These are phyloP conservation scores for Oncorhynchus clarkii DNA, from an alignment of 2,113 vertebrate species.

Conservation along the genomic window DNA sequence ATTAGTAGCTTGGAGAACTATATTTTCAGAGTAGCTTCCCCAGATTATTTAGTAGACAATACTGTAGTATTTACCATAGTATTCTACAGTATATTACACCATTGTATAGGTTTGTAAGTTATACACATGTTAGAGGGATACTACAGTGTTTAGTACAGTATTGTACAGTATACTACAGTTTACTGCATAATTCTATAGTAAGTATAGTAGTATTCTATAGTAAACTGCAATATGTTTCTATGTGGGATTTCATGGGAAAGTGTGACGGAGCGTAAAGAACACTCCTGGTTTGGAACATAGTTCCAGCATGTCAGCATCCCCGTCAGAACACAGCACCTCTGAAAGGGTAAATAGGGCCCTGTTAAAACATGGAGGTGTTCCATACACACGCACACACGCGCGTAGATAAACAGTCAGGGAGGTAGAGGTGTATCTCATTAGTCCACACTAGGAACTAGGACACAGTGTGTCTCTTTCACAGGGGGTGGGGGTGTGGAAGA, in stretches of 20 bases:
- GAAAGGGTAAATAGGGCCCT: slow-evolving; percentile 44
- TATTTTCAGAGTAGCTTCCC: no score
- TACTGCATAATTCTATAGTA: no score
- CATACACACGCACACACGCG: background rate
- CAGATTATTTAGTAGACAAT: no score
- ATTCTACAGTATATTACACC: no score
- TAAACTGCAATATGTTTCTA: no score
- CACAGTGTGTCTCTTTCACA: slow-evolving; percentile 49
- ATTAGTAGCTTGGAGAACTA: no score
- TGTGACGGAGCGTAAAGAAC: slow-evolving; percentile 5
- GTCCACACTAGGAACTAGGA: slow-evolving; percentile 42
- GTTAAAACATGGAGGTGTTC: slow-evolving; percentile 53
- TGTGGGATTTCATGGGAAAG: background rate
- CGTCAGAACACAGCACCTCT: slow-evolving; percentile 9
- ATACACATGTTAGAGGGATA: no score
- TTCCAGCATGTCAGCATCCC: slow-evolving; percentile 27
- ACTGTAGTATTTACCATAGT: no score
- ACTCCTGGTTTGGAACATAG: slow-evolving; percentile 9
- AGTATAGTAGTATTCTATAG: no score
- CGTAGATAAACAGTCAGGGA: slow-evolving; percentile 50
- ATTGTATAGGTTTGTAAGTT: no score
- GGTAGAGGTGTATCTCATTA: slow-evolving; percentile 63
- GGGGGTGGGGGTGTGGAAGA: slow-evolving; percentile 6
- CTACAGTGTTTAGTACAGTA: no score
- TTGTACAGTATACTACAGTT: no score